Base-by-base conservation (phyloP, 2,888 invertebrate genomes). In the Cybosia mesomella region DNA sequence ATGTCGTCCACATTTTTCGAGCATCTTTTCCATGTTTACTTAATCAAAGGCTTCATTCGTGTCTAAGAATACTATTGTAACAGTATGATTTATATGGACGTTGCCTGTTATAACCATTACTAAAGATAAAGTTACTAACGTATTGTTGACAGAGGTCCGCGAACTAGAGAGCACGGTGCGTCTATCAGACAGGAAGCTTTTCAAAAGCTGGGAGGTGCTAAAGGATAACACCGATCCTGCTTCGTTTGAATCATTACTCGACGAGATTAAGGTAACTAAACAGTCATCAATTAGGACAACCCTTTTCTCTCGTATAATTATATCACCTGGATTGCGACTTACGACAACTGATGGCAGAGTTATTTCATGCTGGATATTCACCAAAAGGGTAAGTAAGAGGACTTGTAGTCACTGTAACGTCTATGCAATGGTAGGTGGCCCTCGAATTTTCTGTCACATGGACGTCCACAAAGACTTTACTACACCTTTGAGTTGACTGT, bases 121-220 rank as follows among this genome's bases (percentile, higher is more conserved):
- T 43, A n/a, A 60, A 59, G 10, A 15, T 5, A 15, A 43, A 58
- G 21, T 32, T 58, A 3, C 21, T 22, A 28, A 21, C 28, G 28
- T n/a, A 24, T 43, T 49, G 18, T 64, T n/a, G 28, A 32, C 83
- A 94, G 94, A 95, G 75, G 80, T 90, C 10, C 91, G 93, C 1
- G 94, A 94, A 71, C 76, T 94, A 32, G 95, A 95, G 77, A 91
- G 83, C 71, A 87, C 89, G 0, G 90, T 94, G 18, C 90, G 95
- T 0, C 77, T 89, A 2, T 91, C 93, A 0, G 95, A 95, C 68
- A 85, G 95, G 8, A 94, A 92, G 75, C 81, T 95, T 59, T 95
- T 81, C 82, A 93, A 92, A 74, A 92, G 68, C 68, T 95, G 94
- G 94, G 95, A 95, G 72, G 75, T 88, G 24, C 75, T 94, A 21